Base-by-base conservation (phyloP, 1,140 invertebrate species). In the Leptinotarsa undecemlineata region DNA sequence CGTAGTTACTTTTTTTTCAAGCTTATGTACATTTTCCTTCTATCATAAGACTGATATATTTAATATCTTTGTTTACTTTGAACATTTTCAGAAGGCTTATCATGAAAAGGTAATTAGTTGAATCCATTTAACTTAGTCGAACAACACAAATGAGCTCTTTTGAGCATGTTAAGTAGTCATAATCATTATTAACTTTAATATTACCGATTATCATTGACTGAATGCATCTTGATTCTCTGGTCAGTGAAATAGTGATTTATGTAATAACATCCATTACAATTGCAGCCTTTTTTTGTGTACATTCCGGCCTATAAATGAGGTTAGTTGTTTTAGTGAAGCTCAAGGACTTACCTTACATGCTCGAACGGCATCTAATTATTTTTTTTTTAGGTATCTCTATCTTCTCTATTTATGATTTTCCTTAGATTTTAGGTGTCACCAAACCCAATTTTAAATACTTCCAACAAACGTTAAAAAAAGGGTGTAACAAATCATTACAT, bases 281-380 rank as follows among this genome's bases (percentile, higher is more conserved):
- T 57, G 51, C 51, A 57, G 51, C 51, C 51, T 57, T 57, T 57
- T 57, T 57, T 57, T 57, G n/a, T 57, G n/a, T 15, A 57, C 51
- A 57, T 57, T 57, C 51, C 51, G 51, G 51, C 51, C n/a, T 57
- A 17, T 57, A 57, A 19, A 57, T 57, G 51, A 67, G 26, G n/a
- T 63, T 63, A 67, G 23, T 67, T 67, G n/a, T n/a, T 67, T 67
- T 11, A 67, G 64, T 13, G 64, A 26, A 67, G 64, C 64, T 67
- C 64, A 67, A 67, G 64, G 42, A 67, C 64, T 67, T 67, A 26
- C 15, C 11, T 42, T 21, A 26, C 42, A n/a, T 63, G 62, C 19
- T 63, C 11, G 13, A 63, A 26, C 21, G 64, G 64, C 64, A 67
- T 33, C 64, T 67, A 26, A 67, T 67, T 17, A 23, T 2, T 14